phyloP scores from a whole-genome alignment of 2,797 vertebrate genomes.

The Anomalospiza imberbis region DNA sequence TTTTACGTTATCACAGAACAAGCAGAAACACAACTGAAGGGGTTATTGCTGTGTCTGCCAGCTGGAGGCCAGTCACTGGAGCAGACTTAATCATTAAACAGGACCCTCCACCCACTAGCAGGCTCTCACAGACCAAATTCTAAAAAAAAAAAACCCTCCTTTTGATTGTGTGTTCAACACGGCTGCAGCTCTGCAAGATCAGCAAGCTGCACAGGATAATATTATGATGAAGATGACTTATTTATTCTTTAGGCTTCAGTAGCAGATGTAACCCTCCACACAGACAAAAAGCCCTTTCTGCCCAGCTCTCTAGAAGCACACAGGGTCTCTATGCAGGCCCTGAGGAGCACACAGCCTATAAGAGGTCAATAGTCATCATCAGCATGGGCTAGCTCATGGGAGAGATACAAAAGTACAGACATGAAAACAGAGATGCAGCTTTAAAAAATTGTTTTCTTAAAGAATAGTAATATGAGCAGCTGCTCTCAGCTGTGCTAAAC shows the following conservation, averaged over 20 bases:
- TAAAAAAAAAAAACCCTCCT: conserved; percentile 3
- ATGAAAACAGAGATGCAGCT: background rate
- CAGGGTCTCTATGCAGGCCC: background rate
- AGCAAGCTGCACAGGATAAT: background rate
- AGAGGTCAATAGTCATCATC: background rate
- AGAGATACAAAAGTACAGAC: background rate
- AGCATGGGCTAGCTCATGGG: accelerated
- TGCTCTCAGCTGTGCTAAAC: background rate
- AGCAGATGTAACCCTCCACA: background rate
- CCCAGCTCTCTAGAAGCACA: background rate
- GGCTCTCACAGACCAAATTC: background rate
- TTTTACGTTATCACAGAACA: conserved; percentile 54
- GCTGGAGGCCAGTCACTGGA: conserved; percentile 16
- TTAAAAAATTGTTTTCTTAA: background rate
- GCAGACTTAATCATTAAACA: conserved; percentile 34
- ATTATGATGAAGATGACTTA: background rate
- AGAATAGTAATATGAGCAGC: background rate
- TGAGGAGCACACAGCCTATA: background rate
- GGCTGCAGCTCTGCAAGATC: background rate
- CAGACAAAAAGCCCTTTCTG: background rate
- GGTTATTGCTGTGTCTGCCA: conserved; percentile 41
- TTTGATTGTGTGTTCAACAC: background rate
- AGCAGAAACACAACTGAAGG: conserved; percentile 51
- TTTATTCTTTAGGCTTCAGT: background rate
- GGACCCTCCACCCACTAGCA: background rate